Evolutionary conservation across 2,888 invertebrate genomes (phyloP).

Genomic region (Merodon equestris): DNA sequence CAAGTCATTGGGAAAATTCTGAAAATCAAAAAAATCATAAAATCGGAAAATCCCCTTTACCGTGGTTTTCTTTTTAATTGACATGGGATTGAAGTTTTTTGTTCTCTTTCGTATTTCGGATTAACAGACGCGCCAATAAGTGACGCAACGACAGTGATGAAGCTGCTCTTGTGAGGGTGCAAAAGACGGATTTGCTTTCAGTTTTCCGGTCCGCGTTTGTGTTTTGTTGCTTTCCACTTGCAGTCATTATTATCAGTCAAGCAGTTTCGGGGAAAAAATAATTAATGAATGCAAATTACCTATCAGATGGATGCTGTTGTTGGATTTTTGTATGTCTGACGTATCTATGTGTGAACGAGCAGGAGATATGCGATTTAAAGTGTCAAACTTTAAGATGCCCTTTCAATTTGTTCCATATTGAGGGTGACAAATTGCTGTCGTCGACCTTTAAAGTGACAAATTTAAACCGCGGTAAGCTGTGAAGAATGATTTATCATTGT

Average conservation of each 20-base stretch:
- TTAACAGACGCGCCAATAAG: conserved; percentile 35
- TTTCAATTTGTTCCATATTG: neutral
- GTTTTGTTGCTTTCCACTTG: conserved; percentile 22
- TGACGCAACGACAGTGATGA: conserved; percentile 22
- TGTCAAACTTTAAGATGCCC: conserved; percentile 4
- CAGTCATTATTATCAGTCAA: conserved; percentile 13
- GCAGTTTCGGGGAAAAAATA: conserved; percentile 22
- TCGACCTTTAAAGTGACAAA: neutral
- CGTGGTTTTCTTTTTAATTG: conserved; percentile 1
- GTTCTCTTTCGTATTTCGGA: conserved; percentile 21
- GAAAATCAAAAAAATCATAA: conserved; percentile 1
- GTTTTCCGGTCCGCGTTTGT: neutral
- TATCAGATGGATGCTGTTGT: conserved; percentile 14
- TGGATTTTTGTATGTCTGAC: neutral
- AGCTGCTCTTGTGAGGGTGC: conserved; percentile 27
- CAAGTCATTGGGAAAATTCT: neutral
- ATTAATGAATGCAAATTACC: conserved; percentile 44
- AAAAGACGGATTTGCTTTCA: conserved; percentile 36
- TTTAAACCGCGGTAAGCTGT: too few relatives aligned
- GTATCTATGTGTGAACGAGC: neutral
- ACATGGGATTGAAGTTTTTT: conserved; percentile 5
- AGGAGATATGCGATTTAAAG: conserved; percentile 4
- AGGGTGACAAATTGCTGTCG: too few relatives aligned
- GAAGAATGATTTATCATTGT: too few relatives aligned
- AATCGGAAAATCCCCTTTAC: conserved; percentile 3